Evolutionary conservation across 2,797 vertebrate genomes (phyloP), one percentile per base, ranked within the genome.

Genomic region (Rhyacichthys aspro): DNA sequence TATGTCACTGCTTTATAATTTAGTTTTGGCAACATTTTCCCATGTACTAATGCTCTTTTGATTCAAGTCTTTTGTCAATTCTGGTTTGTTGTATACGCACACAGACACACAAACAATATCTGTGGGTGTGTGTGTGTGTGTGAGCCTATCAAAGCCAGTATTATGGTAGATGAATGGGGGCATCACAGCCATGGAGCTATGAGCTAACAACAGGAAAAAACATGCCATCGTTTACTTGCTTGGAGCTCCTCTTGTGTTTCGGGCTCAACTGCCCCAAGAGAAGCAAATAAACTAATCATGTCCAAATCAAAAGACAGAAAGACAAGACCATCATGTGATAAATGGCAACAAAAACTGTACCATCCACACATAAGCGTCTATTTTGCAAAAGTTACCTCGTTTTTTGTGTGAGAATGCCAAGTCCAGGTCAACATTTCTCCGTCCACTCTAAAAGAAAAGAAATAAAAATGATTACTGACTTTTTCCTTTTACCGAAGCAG

Each of bases 221-320:
- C 96, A 94, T 98, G 95, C 96, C 95, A 92, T 96, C 89, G 80
- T 90, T 93, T 96, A 96, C 96, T 96, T 97, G 96, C 94, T 96
- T 97, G 95, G 86, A 95, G 94, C 87, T 96, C 95, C 94, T 96
- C 94, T 95, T 95, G 95, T 94, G 94, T 94, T 93, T 94, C 88
- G 94, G 95, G 90, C 95, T 96, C 93, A 97, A 95, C 88, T 94
- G 93, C 88, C 94, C 93, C 93, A 94, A 94, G 92, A 96, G 94
- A 90, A 95, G 94, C 91, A 96, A 96, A 95, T 94, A 94, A 91
- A 94, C 95, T 94, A 94, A 91, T 65, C 88, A 82, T 85, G 91
- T 72, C 78, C 90, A 79, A 90, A 92, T 86, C 86, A 92, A 86
- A 88, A 94, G 88, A 95, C 90, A 95, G 93, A 94, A 90, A 91